Evolutionary conservation across 2,888 invertebrate species (phyloP).

Genomic region (Tenthredo livida): DNA sequence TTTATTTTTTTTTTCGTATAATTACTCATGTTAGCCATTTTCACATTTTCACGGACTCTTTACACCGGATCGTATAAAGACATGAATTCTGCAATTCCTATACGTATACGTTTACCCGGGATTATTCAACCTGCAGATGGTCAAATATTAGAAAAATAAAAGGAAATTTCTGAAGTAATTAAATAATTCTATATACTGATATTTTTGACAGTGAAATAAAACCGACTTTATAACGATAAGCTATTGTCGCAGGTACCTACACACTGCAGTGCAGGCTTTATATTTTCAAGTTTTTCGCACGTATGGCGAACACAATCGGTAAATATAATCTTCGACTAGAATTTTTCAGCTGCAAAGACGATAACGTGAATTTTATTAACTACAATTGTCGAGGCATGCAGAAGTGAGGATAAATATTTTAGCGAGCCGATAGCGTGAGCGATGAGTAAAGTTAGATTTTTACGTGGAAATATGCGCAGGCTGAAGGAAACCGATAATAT

Average conservation of each 20-base stretch:
- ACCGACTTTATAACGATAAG: background rate
- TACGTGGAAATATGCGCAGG: background rate
- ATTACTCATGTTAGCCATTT: background rate
- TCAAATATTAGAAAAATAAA: background rate
- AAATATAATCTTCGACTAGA: background rate
- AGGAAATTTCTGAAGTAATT: background rate
- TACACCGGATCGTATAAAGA: background rate
- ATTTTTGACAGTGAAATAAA: background rate
- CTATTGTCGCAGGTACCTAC: background rate
- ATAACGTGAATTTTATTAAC: background rate
- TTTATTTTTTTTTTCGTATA: background rate
- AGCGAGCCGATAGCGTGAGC: background rate
- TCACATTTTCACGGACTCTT: background rate
- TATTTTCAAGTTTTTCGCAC: background rate
- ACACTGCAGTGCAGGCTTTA: background rate
- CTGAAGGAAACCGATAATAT: background rate
- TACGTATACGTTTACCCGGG: background rate
- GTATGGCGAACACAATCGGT: background rate
- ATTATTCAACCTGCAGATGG: background rate
- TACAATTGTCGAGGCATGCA: background rate
- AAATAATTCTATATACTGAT: background rate
- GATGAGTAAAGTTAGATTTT: background rate
- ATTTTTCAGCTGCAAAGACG: background rate
- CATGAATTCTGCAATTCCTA: background rate
- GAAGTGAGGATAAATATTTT: background rate